A percentile compares a stretch with the other conserved stretches of the same genome.
phyloP scores from a whole-genome alignment of 2,888 invertebrate genomes.

The Eubasilissa splendida region DNA sequence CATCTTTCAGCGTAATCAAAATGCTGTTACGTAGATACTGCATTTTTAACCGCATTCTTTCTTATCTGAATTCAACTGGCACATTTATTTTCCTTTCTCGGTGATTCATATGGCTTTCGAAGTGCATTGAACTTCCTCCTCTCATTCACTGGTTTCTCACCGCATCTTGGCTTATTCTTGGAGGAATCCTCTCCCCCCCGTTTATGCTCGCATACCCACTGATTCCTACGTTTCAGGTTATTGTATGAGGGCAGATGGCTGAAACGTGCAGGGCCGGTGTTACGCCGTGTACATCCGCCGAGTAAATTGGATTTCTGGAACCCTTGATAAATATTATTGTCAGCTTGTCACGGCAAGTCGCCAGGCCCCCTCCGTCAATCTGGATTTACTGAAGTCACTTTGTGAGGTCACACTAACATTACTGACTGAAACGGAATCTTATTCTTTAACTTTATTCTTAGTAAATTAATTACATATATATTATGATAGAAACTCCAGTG shows the following conservation, averaged over 20 bases:
- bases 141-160: conserved; percentile 14
- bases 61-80: not conserved
- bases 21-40: no score
- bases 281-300: conserved; percentile 18
- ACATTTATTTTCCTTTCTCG: not conserved
- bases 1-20: no score
- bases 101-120: not conserved
- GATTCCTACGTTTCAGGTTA: conserved; percentile 8
- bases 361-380: not conserved
- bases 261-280: conserved; percentile 16
- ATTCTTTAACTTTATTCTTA: no score
- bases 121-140: conserved; percentile 36
- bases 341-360: conserved; percentile 28
- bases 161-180: conserved; percentile 36
- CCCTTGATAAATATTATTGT: conserved; percentile 40
- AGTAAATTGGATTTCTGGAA: conserved; percentile 32
- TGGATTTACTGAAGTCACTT: no score
- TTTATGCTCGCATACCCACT: not conserved
- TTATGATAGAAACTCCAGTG: no score
- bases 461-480: no score
- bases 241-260: conserved; percentile 33
- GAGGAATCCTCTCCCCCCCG: conserved; percentile 29
- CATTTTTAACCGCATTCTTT: no score
- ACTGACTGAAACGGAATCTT: no score
- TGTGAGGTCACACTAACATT: no score